Evolutionary conservation across 64 coral and sea anemone species (phyloP).

Genomic region (Stichodactyla mertensii): DNA sequence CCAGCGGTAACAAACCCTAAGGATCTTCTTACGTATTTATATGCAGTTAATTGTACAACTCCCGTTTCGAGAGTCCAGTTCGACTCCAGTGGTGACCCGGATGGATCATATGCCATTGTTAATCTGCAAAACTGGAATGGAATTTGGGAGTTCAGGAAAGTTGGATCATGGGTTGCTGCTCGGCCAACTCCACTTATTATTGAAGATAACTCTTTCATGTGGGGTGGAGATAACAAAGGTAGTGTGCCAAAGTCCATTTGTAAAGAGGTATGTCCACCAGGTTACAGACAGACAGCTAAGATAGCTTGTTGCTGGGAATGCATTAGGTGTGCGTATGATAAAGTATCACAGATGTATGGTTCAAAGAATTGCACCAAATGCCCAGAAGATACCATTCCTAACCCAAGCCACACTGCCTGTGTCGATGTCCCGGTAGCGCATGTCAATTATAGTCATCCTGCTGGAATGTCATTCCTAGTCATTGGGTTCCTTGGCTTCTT

Average conservation of each 20-base stretch:
- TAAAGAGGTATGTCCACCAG: constrained; percentile 51
- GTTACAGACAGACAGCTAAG: constrained; percentile 56
- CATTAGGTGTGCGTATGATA: constrained; percentile 44
- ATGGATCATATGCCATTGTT: constrained; percentile 61
- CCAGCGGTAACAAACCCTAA: constrained; percentile 39
- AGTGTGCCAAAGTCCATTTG: constrained; percentile 63
- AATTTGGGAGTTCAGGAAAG: constrained; percentile 26
- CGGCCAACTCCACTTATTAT: constrained; percentile 2
- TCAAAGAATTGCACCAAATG: constrained; percentile 64
- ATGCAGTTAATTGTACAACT: constrained; percentile 45
- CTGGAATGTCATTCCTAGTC: constrained; percentile 25
- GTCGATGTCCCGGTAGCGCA: constrained; percentile 21
- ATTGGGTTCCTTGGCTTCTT: constrained; percentile 29
- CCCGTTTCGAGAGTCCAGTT: constrained; percentile 33
- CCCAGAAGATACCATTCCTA: neutral
- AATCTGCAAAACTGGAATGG: constrained; percentile 28
- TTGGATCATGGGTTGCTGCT: constrained; percentile 62
- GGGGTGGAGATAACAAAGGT: constrained; percentile 25
- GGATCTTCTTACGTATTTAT: constrained; percentile 60
- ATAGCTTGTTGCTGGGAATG: constrained; percentile 83
- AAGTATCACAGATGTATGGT: constrained; percentile 38
- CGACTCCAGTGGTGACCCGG: constrained; percentile 71
- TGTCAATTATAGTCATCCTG: constrained; percentile 32
- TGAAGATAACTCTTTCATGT: constrained; percentile 24
- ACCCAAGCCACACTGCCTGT: neutral